Evolutionary conservation across 2,113 vertebrate species (phyloP), one percentile per base, ranked within the genome.

Genomic region (Otolemur garnettii): DNA sequence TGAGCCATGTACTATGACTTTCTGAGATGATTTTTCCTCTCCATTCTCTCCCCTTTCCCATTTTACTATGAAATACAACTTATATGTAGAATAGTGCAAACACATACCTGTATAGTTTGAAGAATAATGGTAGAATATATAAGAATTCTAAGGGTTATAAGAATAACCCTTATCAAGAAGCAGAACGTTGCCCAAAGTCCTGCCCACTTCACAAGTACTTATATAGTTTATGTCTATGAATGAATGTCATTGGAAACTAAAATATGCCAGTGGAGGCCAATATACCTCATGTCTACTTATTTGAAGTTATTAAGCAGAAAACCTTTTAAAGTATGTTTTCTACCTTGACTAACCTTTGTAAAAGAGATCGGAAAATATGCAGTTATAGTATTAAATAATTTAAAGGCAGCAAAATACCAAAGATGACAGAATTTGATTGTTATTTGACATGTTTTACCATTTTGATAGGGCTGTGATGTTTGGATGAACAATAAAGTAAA

Each of bases 351-450:
- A 59, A 53, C 21, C 72, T 88, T 88, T 38, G 35, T 85, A 93
- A 81, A 57, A 91, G 60, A 94, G 92, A 93, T 82, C 83, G 87
- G 57, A 86, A 94, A 82, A 86, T 86, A 84, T 62, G 2, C 87
- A 42, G 75, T 86, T 86, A 80, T 50, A n/a, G 45, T 45, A 69
- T 74, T 92, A 87, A 92, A 35, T 62, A 79, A 79, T 60, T 64
- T 17, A 85, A 94, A 86, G 17, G 53, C 12, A 87, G 42, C 69
- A 94, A 86, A 95, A 82, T 85, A 42, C 59, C 53, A 38, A 89
- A 62, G 78, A 74, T 93, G 50, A 57, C 33, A 45, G 15, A 85
- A 79, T 93, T 91, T 18, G 50, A 12, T 95, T 83, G 68, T 90
- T 96, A 82, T 79, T 80, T 96, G n/a, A 68, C 71, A 19, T 80